Base-by-base conservation (phyloP, 2,797 vertebrate species). In the Arnoldichthys spilopterus region DNA sequence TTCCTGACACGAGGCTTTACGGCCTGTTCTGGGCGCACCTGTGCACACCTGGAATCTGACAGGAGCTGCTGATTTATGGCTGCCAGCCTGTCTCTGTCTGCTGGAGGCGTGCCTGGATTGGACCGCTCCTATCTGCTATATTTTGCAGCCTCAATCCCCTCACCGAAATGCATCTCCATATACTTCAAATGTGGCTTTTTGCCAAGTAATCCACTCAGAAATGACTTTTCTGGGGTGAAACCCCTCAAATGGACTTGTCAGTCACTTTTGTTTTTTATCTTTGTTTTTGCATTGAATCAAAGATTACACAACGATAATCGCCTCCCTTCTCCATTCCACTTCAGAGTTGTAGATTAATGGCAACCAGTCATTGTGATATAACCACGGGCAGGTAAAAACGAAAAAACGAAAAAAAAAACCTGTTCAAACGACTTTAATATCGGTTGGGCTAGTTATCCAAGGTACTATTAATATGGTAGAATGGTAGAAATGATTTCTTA, bases 1-100 rank as follows among this genome's bases (percentile, higher is more conserved):
- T 90, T 88, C 89, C 89, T 90, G 92, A 91, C 88, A 85, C 69
- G 83, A 84, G 85, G 86, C n/a, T 90, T 91, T 90, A 90, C 87
- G 78, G 83, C 84, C 77, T 77, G 78, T 84, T 82, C 81, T 76
- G 74, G 79, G 85, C 81, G 77, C 92, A 92, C 88, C 90, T 93
- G 88, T 84, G 91, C 90, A 92, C 92, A 94, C 92, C 94, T 94
- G 91, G 91, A 90, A 85, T 74, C 79, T 83, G 87, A 85, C 89
- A 89, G 87, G 81, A 84, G 81, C 81, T 82, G 74, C 82, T 89
- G 90, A 93, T 93, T 93, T 90, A 92, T 76, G 82, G 78, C 2
- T 54, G 88, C 82, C 28, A 63, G 74, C 47, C 53, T 79, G 76
- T 86, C 69, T 70, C 83, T 79, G 30, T 64, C 76, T 63, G 80